A percentile compares a stretch with the other conserved stretches of the same genome.
Conservation (phyloP, 2,797 vertebrate species). For the Sparus aurata region DNA sequence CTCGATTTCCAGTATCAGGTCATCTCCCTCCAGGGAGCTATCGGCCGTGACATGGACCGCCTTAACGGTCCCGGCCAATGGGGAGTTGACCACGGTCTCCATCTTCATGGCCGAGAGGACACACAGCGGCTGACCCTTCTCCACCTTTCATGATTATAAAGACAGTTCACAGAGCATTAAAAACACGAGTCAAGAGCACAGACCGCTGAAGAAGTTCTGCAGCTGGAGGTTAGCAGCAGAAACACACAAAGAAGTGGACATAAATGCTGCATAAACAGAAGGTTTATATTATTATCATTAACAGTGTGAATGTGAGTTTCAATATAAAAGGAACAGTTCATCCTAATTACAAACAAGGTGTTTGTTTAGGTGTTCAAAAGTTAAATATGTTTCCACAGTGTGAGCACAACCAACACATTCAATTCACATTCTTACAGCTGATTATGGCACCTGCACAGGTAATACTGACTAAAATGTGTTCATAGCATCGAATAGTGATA, state of each 20-base stretch:
- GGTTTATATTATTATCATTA: too few species aligned
- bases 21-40: slow-evolving; percentile 92
- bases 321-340: not conserved
- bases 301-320: not conserved
- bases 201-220: slow-evolving; percentile 7
- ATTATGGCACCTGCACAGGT: not conserved
- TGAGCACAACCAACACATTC: not conserved
- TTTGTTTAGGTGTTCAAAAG: too few species aligned
- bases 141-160: slow-evolving; percentile 73
- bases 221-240: slow-evolving; percentile 3
- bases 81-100: slow-evolving; percentile 96
- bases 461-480: not conserved
- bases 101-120: slow-evolving; percentile 98
- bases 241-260: not conserved
- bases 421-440: too few species aligned
- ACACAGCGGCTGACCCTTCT: slow-evolving; percentile 94
- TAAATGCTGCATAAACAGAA: not conserved
- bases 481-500: not conserved
- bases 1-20: slow-evolving; percentile 93
- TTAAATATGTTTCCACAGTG: not conserved
- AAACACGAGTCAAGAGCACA: not conserved
- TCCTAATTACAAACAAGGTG: not conserved
- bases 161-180: slow-evolving; percentile 36
- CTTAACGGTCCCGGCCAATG: slow-evolving; percentile 87
- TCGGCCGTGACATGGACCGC: slow-evolving; percentile 86